These are phyloP conservation scores for Lethocerus indicus DNA, from an alignment of 1,140 invertebrate species.

Conservation along the genomic window DNA sequence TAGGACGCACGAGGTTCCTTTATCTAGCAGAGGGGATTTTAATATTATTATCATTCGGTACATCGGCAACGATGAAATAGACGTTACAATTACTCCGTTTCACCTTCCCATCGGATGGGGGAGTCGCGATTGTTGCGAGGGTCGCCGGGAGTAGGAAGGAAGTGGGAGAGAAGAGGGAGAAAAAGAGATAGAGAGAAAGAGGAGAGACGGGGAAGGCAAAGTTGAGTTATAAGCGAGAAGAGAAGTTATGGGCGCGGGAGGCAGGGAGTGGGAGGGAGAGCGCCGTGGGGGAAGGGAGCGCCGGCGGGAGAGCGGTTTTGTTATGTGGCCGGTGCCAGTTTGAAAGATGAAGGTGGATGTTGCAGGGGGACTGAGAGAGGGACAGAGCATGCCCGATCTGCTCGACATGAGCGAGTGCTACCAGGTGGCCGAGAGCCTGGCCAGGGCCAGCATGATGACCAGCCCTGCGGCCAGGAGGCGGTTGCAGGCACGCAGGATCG, in stretches of 20 bases:
- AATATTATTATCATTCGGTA: no score
- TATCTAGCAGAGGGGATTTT: no score
- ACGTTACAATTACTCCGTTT: no score
- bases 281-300: neutral
- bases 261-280: no score
- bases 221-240: no score
- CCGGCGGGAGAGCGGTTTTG: neutral
- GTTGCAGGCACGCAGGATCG: conserved; percentile 30
- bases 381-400: conserved; percentile 15
- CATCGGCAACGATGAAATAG: no score
- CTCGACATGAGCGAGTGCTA: conserved; percentile 30
- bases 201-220: neutral
- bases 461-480: conserved; percentile 32
- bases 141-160: no score
- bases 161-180: neutral
- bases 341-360: neutral
- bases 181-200: neutral
- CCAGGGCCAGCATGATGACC: conserved; percentile 35
- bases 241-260: no score
- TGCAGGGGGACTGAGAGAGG: conserved; percentile 11
- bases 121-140: no score
- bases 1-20: no score
- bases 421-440: conserved; percentile 35
- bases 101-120: no score
- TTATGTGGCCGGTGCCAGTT: neutral